Conservation (phyloP, 2,888 invertebrate species). For the Tachina grossa region DNA sequence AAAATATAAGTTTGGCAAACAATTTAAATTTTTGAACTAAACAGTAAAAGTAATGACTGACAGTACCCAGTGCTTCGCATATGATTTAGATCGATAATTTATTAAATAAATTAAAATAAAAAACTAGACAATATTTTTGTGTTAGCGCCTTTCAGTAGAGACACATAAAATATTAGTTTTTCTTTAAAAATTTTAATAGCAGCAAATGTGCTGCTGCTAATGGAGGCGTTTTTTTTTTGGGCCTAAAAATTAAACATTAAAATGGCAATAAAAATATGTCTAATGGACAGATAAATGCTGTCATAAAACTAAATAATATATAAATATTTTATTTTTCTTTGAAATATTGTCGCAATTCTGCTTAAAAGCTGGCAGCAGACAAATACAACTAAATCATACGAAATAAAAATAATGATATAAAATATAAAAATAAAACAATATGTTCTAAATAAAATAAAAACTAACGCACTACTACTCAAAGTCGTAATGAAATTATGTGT, state of each 20-base stretch:
- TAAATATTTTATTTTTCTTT: background rate
- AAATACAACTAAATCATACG: conserved; percentile 2
- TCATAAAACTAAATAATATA: conserved; percentile 34
- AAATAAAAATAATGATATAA: background rate
- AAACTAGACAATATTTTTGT: too few species aligned
- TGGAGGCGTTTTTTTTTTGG: conserved; percentile 1
- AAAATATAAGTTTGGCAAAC: too few species aligned
- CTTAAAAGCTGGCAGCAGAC: background rate
- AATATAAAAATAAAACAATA: background rate
- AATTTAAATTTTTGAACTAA: too few species aligned
- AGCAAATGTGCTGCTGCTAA: conserved; percentile 4
- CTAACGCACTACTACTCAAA: background rate
- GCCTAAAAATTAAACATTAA: background rate
- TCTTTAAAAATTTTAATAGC: background rate
- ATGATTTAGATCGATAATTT: too few species aligned
- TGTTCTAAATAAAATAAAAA: conserved; percentile 6
- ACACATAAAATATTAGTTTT: too few species aligned
- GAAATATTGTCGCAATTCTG: conserved; percentile 19
- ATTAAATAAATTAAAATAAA: too few species aligned
- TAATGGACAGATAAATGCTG: conserved; percentile 49
- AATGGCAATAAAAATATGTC: conserved; percentile 35
- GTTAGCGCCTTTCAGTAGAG: too few species aligned
- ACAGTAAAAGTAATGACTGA: too few species aligned
- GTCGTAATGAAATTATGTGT: background rate
- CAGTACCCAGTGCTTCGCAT: too few species aligned